phyloP scores from a whole-genome alignment of 2,113 vertebrate species.

The Pelobates fuscus region DNA sequence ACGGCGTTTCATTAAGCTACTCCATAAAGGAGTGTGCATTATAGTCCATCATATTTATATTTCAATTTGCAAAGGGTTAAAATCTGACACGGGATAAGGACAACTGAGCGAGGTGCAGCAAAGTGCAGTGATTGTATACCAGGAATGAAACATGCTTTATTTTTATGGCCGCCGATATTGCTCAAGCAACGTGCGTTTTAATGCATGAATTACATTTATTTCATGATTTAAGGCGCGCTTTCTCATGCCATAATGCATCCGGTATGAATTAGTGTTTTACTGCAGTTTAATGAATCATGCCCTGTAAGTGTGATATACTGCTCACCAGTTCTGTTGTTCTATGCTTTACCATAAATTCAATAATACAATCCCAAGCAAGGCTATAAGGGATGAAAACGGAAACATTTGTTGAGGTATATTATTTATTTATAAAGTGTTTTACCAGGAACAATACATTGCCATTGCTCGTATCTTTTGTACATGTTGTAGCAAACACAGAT shows the following conservation, averaged over 20 bases:
- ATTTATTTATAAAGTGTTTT: no score
- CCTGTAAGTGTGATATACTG: not conserved
- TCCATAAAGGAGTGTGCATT: not conserved
- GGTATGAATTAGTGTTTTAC: constrained; percentile 3
- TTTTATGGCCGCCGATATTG: not conserved
- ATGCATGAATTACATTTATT: constrained; percentile 4
- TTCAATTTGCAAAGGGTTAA: not conserved
- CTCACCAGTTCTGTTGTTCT: not conserved
- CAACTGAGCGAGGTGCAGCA: not conserved
- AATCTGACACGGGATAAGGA: not conserved
- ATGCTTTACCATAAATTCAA: not conserved
- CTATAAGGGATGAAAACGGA: not conserved
- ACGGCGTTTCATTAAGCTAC: not conserved
- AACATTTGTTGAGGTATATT: no score
- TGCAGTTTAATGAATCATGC: not conserved
- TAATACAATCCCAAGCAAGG: not conserved
- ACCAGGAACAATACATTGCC: no score
- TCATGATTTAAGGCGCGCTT: not conserved
- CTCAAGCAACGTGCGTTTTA: not conserved
- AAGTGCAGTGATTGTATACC: not conserved
- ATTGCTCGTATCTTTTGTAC: no score
- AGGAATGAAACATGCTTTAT: constrained; percentile 3
- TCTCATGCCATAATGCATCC: not conserved
- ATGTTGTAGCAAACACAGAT: no score
- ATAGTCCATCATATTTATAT: not conserved